phyloP scores from a whole-genome alignment of 2,113 vertebrate genomes.

The Tragelaphus strepsiceros region DNA sequence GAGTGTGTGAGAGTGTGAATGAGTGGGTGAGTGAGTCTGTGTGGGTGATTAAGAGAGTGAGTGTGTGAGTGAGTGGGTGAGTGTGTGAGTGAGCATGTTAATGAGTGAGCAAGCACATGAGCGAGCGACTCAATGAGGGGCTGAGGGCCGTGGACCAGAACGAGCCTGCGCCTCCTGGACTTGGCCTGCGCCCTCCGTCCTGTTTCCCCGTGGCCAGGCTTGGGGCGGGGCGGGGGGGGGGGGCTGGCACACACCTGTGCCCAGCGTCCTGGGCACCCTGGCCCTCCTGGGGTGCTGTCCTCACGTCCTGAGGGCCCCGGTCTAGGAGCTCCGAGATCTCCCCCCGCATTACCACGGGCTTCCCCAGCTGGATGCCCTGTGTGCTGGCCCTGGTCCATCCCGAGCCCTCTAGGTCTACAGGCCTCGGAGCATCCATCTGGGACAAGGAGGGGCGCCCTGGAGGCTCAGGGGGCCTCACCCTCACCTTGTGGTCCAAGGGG shows the following conservation, averaged over 20 bases:
- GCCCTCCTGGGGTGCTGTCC: not conserved
- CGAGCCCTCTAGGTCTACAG: not conserved
- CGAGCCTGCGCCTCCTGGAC: fast-evolving
- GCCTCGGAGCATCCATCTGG: not conserved
- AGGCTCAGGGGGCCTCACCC: not conserved
- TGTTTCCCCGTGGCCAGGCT: not conserved
- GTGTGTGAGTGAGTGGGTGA: too few relatives aligned
- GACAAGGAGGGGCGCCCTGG: not conserved
- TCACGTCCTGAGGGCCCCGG: not conserved
- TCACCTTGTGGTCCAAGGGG: fast-evolving
- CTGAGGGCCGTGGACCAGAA: fast-evolving
- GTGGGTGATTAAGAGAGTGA: too few relatives aligned
- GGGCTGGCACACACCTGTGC: fast-evolving
- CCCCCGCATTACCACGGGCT: fast-evolving
- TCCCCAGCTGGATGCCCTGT: too few relatives aligned
- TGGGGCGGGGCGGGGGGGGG: fast-evolving
- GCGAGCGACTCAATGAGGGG: not conserved
- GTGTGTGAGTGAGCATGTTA: too few relatives aligned
- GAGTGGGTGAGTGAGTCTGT: too few relatives aligned
- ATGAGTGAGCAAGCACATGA: too few relatives aligned
- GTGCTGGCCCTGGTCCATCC: not conserved
- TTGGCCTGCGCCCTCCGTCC: too few relatives aligned
- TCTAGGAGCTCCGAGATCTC: not conserved
- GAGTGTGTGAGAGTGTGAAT: too few relatives aligned
- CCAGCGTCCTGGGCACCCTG: not conserved